Conservation (phyloP, 2,888 invertebrate species). For the Automeris io region DNA sequence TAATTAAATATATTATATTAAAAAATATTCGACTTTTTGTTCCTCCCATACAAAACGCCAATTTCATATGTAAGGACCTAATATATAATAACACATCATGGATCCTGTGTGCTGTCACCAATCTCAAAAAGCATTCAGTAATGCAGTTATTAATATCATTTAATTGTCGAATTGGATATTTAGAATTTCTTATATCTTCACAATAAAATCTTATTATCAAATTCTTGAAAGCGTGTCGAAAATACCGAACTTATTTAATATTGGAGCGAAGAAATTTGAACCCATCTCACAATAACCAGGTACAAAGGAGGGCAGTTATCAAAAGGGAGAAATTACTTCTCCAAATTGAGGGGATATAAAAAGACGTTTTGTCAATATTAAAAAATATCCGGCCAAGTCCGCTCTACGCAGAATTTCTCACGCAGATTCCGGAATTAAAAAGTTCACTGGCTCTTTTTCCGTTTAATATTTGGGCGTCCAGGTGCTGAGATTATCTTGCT, state of each 20-base stretch:
- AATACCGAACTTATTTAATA: conserved; percentile 26
- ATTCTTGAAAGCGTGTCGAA: conserved; percentile 2
- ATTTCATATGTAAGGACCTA: too few species aligned
- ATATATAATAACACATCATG: too few species aligned
- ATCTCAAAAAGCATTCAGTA: too few species aligned
- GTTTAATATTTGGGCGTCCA: background rate
- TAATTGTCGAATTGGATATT: too few species aligned
- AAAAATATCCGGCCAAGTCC: conserved; percentile 18
- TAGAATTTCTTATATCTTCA: too few species aligned
- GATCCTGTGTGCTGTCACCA: too few species aligned
- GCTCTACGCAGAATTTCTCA: background rate
- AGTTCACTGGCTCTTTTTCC: background rate
- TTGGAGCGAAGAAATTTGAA: conserved; percentile 13
- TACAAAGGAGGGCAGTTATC: conserved; percentile 23
- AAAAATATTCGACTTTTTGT: too few species aligned
- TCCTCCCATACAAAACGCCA: too few species aligned
- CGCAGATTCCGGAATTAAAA: conserved; percentile 4
- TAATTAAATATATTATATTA: too few species aligned
- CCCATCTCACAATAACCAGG: conserved; percentile 22
- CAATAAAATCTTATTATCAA: conserved; percentile 11
- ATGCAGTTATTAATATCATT: too few species aligned
- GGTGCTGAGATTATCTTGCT: background rate
- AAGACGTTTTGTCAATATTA: conserved; percentile 44
- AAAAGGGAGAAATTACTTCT: conserved; percentile 33
- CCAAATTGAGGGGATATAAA: conserved; percentile 37